phyloP scores from a whole-genome alignment of 2,113 vertebrate species.

The Mirounga angustirostris region DNA sequence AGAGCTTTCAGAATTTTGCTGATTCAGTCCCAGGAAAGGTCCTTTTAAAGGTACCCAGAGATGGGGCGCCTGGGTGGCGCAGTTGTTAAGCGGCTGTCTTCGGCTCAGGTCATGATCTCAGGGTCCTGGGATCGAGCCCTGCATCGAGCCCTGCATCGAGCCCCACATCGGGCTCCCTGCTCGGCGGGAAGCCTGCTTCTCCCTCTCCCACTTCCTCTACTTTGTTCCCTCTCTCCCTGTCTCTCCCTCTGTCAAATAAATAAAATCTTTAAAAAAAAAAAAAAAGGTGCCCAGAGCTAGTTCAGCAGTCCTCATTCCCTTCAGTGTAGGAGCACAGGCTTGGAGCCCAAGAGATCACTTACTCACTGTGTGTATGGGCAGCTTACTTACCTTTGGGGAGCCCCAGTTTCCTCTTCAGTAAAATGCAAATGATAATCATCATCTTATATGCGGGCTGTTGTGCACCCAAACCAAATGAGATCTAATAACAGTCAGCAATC shows the following conservation, averaged over 20 bases:
- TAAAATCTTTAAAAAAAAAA: no score
- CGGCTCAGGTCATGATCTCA: no score
- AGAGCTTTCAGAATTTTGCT: not conserved
- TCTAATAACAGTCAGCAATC: not conserved
- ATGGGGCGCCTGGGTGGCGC: no score
- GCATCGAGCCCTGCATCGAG: no score
- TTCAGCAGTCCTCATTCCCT: not conserved
- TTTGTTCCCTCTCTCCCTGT: no score
- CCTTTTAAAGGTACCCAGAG: not conserved
- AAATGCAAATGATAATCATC: not conserved
- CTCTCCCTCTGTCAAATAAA: no score
- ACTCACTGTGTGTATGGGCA: not conserved
- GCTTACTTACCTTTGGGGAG: not conserved
- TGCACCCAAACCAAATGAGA: not conserved
- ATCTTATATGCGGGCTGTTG: not conserved
- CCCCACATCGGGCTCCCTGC: no score
- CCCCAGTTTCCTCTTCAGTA: not conserved
- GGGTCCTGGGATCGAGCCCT: no score
- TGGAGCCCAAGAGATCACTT: not conserved
- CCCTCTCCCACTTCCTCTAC: no score
- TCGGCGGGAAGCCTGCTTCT: no score
- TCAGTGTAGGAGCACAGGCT: not conserved
- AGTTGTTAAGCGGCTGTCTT: no score
- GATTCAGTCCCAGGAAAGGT: not conserved
- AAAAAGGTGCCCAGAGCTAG: not conserved